These are phyloP conservation scores for Patella caerulea DNA, from an alignment of 2,888 invertebrate genomes.

Conservation along the genomic window DNA sequence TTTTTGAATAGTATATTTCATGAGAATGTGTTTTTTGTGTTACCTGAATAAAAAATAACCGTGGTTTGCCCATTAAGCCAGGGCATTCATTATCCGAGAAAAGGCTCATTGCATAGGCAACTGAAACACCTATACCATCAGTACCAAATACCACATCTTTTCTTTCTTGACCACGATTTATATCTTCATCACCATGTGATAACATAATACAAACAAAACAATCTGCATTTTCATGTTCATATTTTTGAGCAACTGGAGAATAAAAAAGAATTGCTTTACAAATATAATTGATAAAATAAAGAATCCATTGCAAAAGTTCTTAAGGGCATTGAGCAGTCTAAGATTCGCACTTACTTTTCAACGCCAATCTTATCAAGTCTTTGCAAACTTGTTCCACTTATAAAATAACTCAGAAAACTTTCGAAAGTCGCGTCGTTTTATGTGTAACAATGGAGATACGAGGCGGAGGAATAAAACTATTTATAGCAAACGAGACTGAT, in stretches of 20 bases:
- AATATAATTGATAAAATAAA: too few relatives aligned
- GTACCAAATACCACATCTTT: conserved; percentile 48
- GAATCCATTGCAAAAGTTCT: too few relatives aligned
- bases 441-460: too few relatives aligned
- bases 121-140: conserved; percentile 39
- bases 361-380: too few relatives aligned
- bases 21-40: not conserved
- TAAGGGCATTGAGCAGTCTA: too few relatives aligned
- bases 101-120: conserved; percentile 73
- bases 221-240: conserved; percentile 85
- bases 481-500: too few relatives aligned
- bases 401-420: too few relatives aligned
- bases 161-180: conserved; percentile 80
- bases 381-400: too few relatives aligned
- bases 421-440: too few relatives aligned
- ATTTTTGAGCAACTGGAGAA: conserved; percentile 76
- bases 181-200: conserved; percentile 90
- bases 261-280: not conserved
- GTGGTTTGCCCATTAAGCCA: conserved; percentile 87
- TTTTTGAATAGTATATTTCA: too few relatives aligned
- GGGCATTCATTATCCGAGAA: conserved; percentile 82
- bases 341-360: too few relatives aligned
- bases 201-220: conserved; percentile 87
- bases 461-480: too few relatives aligned
- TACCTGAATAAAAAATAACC: conserved; percentile 81